Conservation (phyloP, 2,113 vertebrate species). For the Anthoscopus minutus region DNA sequence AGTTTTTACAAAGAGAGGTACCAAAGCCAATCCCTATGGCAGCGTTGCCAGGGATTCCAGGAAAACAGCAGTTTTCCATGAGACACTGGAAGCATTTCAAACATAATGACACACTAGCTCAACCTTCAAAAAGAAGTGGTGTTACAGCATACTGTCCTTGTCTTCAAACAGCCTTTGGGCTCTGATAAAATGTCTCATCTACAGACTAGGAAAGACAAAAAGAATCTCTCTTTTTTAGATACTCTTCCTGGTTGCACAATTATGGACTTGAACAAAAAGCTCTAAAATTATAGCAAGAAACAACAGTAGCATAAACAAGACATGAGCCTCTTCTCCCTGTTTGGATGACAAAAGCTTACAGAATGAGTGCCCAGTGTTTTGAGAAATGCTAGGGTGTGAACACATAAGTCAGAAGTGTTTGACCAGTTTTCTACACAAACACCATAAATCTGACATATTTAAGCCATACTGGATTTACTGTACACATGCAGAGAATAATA, state of each 20-base stretch:
- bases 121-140: neutral
- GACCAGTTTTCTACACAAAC: neutral
- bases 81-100: neutral
- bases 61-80: neutral
- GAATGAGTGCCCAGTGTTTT: neutral
- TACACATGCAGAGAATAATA: neutral
- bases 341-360: neutral
- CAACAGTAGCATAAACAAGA: neutral
- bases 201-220: neutral
- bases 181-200: neutral
- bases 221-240: neutral
- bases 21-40: neutral
- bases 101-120: neutral
- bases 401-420: neutral
- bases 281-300: neutral
- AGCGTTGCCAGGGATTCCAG: neutral
- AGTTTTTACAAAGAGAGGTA: neutral
- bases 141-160: neutral
- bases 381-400: neutral
- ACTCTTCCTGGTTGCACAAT: neutral
- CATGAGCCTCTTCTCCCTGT: neutral
- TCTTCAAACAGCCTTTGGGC: neutral
- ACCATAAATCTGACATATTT: neutral
- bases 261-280: neutral
- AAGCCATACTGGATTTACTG: neutral